A percentile compares a stretch with the other conserved stretches of the same genome.
These are phyloP conservation scores for Mesocentrotus franciscanus DNA, from an alignment of 53 echinoderm and acorn worm genomes.

Conservation along the genomic window DNA sequence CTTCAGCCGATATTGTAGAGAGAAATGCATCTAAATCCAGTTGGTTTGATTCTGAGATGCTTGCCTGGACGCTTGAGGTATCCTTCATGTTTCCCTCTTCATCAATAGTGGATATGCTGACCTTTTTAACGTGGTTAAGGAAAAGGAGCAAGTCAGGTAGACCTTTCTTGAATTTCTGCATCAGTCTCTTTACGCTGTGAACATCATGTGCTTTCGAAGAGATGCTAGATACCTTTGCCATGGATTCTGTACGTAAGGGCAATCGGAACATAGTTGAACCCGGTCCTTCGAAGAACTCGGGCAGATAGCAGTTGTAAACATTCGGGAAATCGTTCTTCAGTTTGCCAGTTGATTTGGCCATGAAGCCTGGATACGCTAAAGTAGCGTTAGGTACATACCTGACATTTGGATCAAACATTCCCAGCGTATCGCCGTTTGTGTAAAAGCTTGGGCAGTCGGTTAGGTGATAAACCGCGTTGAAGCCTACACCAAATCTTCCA, in stretches of 20 bases:
- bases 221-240: background rate
- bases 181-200: background rate
- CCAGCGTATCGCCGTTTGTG: constrained; percentile 70
- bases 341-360: constrained; percentile 43
- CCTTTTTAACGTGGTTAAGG: background rate
- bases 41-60: background rate
- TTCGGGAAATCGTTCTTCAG: constrained; percentile 67
- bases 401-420: constrained; percentile 86
- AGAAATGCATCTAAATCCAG: background rate
- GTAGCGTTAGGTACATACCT: constrained; percentile 73
- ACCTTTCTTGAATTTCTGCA: background rate
- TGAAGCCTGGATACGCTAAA: constrained; percentile 70
- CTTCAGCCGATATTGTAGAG: background rate
- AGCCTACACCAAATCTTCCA: constrained; percentile 93
- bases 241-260: constrained; percentile 66
- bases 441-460: constrained; percentile 93
- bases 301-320: constrained; percentile 72
- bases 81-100: background rate
- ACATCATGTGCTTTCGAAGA: background rate
- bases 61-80: background rate
- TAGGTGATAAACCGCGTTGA: constrained; percentile 90
- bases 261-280: constrained; percentile 86
- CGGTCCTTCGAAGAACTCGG: constrained; percentile 53
- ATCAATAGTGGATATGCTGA: constrained; percentile 24
- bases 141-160: background rate